Base-by-base conservation (phyloP, 2,797 vertebrate genomes). In the Pogonophryne albipinna region DNA sequence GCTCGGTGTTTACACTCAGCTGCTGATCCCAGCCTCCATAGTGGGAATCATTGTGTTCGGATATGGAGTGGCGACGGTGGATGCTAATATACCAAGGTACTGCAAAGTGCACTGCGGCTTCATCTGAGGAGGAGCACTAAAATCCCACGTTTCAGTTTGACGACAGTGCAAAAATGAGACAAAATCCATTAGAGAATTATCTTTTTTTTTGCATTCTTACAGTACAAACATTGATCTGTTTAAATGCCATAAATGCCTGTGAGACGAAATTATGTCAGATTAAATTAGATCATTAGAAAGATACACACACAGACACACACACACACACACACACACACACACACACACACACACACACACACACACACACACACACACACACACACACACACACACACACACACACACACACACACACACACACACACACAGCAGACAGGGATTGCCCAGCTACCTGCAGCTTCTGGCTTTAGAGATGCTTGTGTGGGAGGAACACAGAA, bases 21-120 rank as follows among this genome's bases (percentile, higher is more conserved):
- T 99, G 81, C 95, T 99, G 49, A 96, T 99, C 69, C 97, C 97
- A 0, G 96, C 98, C 41, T 99, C 98, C 63, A 45, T 99, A 15
- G 95, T 99, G 10, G 98, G 98, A 59, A 96, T 99, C 85, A 96
- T 98, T 5, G 98, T 99, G 51, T 99, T 99, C 90, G 91, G 98
- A 17, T 99, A 99, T 2, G 98, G 98, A 20, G 98, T 97, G 76
- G 90, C 96, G 6, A 99, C 98, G 2, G 93, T 99, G 31, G 96
- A 99, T 61, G 96, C 92, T 34, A 95, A 99, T 69, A 95, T 99
- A 91, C 98, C 98, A 78, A 99, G 98, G 98, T 99, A 82, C 52
- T 19, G 2, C 9, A 42, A 57, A 70, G 11, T 17, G 15, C 52
- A 5, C 15, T 11, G 5, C 42, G 52, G 41, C 47, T 74, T n/a